Evolutionary conservation across 2,113 vertebrate species (phyloP).

Genomic region (Entelurus aequoreus): DNA sequence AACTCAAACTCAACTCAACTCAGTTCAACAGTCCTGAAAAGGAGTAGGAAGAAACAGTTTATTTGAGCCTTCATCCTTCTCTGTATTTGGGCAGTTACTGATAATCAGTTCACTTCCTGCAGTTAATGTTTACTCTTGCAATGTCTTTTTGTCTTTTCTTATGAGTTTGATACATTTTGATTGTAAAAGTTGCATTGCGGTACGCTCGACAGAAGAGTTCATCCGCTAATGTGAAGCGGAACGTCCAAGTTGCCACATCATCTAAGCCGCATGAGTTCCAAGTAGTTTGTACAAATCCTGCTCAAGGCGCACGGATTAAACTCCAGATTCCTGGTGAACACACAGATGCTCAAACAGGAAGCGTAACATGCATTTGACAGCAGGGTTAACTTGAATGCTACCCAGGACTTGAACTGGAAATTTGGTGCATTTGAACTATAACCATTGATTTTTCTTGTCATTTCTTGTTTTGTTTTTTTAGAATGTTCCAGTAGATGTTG

Average conservation of each 20-base stretch:
- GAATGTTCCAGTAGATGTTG: slow-evolving; percentile 23
- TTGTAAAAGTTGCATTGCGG: not conserved
- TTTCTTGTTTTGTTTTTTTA: slow-evolving; percentile 18
- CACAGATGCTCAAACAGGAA: not conserved
- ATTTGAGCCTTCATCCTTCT: no score
- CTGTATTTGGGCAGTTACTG: no score
- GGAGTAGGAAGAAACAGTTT: no score
- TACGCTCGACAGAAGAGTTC: no score
- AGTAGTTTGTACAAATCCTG: slow-evolving; percentile 5
- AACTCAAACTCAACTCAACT: no score
- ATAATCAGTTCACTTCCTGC: no score
- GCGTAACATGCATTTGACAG: slow-evolving; percentile 1
- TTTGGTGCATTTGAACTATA: slow-evolving; percentile 1
- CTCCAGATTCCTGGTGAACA: not conserved
- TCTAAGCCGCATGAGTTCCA: not conserved
- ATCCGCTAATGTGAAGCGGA: not conserved
- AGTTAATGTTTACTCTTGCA: no score
- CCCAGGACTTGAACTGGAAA: not conserved
- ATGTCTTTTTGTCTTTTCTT: not conserved
- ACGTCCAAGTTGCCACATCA: slow-evolving; percentile 4
- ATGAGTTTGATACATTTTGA: not conserved
- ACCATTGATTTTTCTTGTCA: not conserved
- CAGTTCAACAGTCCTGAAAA: no score
- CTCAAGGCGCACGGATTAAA: slow-evolving; percentile 1
- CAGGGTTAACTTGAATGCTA: not conserved